These are phyloP conservation scores for Leptothorax acervorum DNA, from an alignment of 2,888 invertebrate genomes.

Conservation along the genomic window DNA sequence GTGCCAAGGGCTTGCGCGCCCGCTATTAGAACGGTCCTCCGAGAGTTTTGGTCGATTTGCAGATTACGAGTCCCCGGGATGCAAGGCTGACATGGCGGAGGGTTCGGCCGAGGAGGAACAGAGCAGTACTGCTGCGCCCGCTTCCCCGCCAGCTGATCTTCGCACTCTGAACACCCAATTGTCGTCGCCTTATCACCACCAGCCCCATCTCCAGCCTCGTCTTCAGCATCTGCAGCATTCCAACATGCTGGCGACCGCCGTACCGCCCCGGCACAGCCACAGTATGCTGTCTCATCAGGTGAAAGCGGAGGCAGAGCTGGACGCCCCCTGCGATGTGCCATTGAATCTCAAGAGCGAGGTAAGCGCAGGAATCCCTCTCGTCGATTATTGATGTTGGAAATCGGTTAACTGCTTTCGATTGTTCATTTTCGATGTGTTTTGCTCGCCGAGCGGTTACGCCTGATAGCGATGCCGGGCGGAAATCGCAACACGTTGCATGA, in stretches of 20 bases:
- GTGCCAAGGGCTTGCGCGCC: constrained; percentile 51
- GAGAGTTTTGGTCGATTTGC: constrained; percentile 82
- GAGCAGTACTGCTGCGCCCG: constrained; percentile 88
- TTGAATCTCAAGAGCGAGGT: constrained; percentile 85
- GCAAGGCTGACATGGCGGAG: constrained; percentile 94
- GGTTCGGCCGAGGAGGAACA: constrained; percentile 89
- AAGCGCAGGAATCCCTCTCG: constrained; percentile 72
- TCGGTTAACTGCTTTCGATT: constrained; percentile 41
- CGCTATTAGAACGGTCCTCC: constrained; percentile 75
- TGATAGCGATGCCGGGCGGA: neutral
- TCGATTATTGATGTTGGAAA: constrained; percentile 33
- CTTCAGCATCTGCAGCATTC: constrained; percentile 81
- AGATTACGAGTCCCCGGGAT: constrained; percentile 91
- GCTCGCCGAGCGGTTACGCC: constrained; percentile 3
- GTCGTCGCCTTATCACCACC: constrained; percentile 82
- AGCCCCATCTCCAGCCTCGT: constrained; percentile 81
- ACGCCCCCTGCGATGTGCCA: constrained; percentile 84
- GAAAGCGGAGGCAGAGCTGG: constrained; percentile 83
- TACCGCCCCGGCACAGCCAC: constrained; percentile 84
- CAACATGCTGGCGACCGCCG: constrained; percentile 85
- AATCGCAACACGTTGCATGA: constrained; percentile 16
- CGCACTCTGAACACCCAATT: constrained; percentile 85
- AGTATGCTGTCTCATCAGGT: constrained; percentile 84
- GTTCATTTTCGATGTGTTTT: constrained; percentile 42
- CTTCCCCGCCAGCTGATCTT: constrained; percentile 86